Conservation (phyloP, 2,113 vertebrate genomes). For the Antigone vipio region DNA sequence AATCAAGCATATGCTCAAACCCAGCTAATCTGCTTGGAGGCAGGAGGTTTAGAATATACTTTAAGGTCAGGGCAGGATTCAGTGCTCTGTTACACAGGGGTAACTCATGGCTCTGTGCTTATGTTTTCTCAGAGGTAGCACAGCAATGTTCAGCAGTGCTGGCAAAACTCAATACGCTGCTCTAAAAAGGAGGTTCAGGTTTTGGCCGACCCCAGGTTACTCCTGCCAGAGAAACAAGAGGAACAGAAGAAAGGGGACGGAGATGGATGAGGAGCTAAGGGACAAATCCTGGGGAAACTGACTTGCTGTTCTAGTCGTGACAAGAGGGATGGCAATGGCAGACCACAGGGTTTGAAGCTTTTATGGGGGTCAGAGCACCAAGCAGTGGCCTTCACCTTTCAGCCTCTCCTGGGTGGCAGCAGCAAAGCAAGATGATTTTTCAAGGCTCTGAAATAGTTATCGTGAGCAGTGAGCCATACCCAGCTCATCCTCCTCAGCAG, state of each 20-base stretch:
- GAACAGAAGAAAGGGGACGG: neutral
- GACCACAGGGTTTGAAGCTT: neutral
- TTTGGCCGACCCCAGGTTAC: neutral
- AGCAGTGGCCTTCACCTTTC: neutral
- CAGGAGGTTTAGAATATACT: neutral
- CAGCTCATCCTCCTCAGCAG: neutral
- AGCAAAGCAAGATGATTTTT: neutral
- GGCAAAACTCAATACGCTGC: neutral
- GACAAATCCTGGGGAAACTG: neutral
- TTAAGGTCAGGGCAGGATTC: neutral
- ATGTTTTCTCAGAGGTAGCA: neutral
- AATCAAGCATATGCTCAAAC: neutral
- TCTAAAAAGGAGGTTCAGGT: neutral
- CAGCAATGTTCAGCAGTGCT: neutral
- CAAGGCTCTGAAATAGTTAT: neutral
- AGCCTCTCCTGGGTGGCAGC: neutral
- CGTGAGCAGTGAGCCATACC: neutral
- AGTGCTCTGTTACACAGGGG: neutral
- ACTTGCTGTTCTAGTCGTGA: neutral
- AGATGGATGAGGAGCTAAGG: neutral
- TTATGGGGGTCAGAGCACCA: rapidly evolving
- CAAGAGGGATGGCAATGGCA: neutral
- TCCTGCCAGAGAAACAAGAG: neutral
- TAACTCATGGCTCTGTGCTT: neutral
- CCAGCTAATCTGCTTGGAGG: conserved; percentile 6